Base-by-base conservation (phyloP, 2,888 invertebrate genomes). In the Muschampia plurimacula region DNA sequence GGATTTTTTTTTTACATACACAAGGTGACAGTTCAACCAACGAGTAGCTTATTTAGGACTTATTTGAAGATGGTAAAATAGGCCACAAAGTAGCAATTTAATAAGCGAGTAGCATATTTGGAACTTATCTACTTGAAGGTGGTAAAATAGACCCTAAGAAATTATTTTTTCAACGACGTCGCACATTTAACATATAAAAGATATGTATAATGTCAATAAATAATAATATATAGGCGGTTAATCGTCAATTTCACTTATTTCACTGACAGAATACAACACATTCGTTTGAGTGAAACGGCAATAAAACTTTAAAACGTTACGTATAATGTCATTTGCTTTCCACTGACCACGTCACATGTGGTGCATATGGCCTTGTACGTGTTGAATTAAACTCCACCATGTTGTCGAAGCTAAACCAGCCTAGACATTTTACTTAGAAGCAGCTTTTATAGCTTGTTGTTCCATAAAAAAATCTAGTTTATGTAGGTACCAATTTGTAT, bases 241-340 rank as follows among this genome's bases (percentile, higher is more conserved):
- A 22, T 28, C 57, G 55, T 55, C 13, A 49, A 49, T 49, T 49
- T 49, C 22, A 22, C 9, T 6, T 60, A 59, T 68, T 68, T 68
- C 69, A 69, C 69, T 69, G 52, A 32, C 57, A 10, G 57, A 65
- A 57, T 65, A 52, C 63, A 55, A 41, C 64, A 15, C 69, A 36
- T 44, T 46, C 15, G 69, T 63, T 59, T 69, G 44, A 70, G 64
- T 57, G 64, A 70, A 70, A 70, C 36, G 65, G 59, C 65, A 65
- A 65, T 70, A 70, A 70, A 70, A 70, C 70, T 59, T 64, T 52
- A 67, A 59, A 67, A 52, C 64, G 70, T 70, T 70, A 70, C 70
- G 65, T 70, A 59, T 57, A 64, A 69, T 22, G 41, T 64, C 64
- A 57, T 65, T 59, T 46, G 65, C 65, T 70, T 65, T 70, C 70